Evolutionary conservation across 2,888 invertebrate genomes (phyloP), one percentile per base, ranked within the genome.

Genomic region (Dexiosoma caninum): DNA sequence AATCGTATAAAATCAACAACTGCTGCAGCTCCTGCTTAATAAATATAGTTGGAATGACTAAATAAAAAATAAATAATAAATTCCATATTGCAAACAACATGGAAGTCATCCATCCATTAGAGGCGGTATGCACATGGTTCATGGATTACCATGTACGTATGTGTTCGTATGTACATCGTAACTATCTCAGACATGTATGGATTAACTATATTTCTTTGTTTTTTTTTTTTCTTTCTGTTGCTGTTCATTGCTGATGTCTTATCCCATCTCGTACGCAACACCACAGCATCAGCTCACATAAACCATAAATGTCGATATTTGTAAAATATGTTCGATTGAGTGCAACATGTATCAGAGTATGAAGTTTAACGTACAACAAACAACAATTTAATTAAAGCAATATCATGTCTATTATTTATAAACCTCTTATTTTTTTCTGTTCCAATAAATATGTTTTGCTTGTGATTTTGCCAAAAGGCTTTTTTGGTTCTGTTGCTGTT

Each of bases 381-480:
- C 62, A 69, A 74, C 78, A 74, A 79, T 79, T 75, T 79, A 79
- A 79, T 79, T 79, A 75, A 79, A 70, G 70, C 75, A 40, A 70
- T 75, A 75, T 79, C 79, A 79, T 66, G 75, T 79, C 79, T 66
- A 79, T 75, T 75, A 79, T 75, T 75, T 75, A 35, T 42, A 74
- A 79, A 67, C 27, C 49, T 59, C 37, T 37, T 57, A 7, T 46
- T 59, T 27, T 42, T 21, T 44, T 9, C 23, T 23, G n/a, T 40
- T 19, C 35, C 46, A 37, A 37, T 27, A 59, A 49, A 35, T 16
- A 59, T 51, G n/a, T 46, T 32, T n/a, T 16, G 8, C 23, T 40
- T 16, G 62, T 27, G 35, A 62, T 64, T 57, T 70, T 46, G 51
- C 70, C 79, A 75, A 57, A 70, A 59, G 75, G 64, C 16, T 60